Evolutionary conservation across 2,797 vertebrate genomes (phyloP).

Genomic region (Remorina albescens): DNA sequence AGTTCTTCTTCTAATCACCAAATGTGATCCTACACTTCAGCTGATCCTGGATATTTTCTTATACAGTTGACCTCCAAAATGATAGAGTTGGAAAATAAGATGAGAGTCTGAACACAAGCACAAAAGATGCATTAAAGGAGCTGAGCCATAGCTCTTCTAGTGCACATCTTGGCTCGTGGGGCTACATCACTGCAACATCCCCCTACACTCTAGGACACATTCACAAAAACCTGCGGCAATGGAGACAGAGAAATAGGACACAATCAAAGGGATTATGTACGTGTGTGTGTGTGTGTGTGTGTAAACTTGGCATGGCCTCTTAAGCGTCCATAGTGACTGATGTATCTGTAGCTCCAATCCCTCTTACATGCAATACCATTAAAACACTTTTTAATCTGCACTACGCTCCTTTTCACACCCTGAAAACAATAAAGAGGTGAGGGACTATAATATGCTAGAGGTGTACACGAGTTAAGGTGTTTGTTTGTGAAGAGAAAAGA

Average conservation of each 20-base stretch:
- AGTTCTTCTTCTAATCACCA: background rate
- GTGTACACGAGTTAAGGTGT: background rate
- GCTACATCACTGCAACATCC: constrained; percentile 62
- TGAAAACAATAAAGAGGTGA: constrained; percentile 47
- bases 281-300: constrained; percentile 22
- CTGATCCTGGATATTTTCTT: constrained; percentile 43
- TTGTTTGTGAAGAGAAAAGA: constrained; percentile 7
- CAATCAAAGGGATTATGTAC: constrained; percentile 73
- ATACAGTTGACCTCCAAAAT: constrained; percentile 52
- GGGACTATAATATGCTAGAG: constrained; percentile 29
- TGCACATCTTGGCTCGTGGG: constrained; percentile 64
- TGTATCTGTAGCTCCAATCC: constrained; percentile 65
- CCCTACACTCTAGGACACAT: constrained; percentile 62
- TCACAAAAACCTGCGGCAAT: constrained; percentile 65
- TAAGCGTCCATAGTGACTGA: constrained; percentile 66
- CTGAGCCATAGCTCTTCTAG: constrained; percentile 54
- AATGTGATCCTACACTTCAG: constrained; percentile 24
- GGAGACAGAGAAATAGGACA: constrained; percentile 71
- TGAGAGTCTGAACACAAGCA: constrained; percentile 48
- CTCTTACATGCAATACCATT: constrained; percentile 65
- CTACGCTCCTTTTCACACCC: constrained; percentile 50
- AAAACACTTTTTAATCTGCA: constrained; percentile 61
- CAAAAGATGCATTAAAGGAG: constrained; percentile 57
- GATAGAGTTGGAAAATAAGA: constrained; percentile 45
- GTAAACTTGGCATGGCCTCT: constrained; percentile 72